These are phyloP conservation scores for Urophycis tenuis DNA, from an alignment of 2,797 vertebrate genomes.

Conservation along the genomic window DNA sequence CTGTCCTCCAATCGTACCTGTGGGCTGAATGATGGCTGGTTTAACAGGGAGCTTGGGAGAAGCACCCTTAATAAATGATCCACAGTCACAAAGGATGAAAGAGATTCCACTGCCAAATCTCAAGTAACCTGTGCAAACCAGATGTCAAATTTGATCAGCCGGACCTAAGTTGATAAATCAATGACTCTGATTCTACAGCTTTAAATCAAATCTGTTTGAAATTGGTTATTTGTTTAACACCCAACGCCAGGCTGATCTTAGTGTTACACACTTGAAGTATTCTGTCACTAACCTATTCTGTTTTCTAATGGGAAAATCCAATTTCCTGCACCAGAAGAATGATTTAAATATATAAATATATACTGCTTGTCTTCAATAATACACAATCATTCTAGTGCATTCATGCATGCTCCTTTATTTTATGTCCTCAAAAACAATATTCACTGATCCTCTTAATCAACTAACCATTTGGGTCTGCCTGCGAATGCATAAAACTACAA, in stretches of 20 bases:
- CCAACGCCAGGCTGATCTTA: background rate
- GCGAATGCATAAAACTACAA: background rate
- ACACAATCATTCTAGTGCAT: slow-evolving; percentile 16
- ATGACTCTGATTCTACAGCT: background rate
- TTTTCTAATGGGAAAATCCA: background rate
- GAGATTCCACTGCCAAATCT: background rate
- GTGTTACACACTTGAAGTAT: background rate
- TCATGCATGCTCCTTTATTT: background rate
- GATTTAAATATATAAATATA: background rate
- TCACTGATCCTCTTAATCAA: background rate
- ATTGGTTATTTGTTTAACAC: background rate
- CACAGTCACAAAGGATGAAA: slow-evolving; percentile 7
- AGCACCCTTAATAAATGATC: background rate
- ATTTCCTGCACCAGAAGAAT: background rate
- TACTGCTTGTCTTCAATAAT: background rate
- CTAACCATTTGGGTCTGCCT: background rate
- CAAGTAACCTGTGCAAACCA: background rate
- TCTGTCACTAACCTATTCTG: background rate
- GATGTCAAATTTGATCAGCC: background rate
- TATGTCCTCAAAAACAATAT: background rate
- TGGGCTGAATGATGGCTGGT: slow-evolving; percentile 22
- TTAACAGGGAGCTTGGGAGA: slow-evolving; percentile 15
- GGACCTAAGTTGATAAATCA: background rate
- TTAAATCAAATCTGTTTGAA: background rate
- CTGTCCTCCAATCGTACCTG: too few species aligned